These are phyloP conservation scores for Apodemia mormo DNA, from an alignment of 2,888 invertebrate species.

Conservation along the genomic window DNA sequence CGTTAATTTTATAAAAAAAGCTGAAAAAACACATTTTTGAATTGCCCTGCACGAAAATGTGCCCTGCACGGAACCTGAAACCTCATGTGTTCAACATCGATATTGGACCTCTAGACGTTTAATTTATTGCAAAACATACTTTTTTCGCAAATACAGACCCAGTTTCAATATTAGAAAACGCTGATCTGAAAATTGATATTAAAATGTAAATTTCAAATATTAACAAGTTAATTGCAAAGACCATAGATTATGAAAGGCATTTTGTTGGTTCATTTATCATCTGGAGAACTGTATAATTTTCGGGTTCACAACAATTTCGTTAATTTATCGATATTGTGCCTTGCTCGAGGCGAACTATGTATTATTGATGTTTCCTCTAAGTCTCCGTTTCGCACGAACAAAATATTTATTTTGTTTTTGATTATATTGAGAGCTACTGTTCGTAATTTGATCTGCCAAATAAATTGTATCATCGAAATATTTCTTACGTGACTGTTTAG, in stretches of 20 bases:
- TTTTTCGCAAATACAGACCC: neutral
- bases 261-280: slow-evolving; percentile 36
- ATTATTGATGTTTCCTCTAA: neutral
- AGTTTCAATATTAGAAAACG: neutral
- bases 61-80: no score
- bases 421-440: no score
- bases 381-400: neutral
- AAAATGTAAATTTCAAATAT: slow-evolving; percentile 29
- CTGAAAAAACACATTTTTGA: no score
- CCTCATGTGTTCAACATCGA: no score
- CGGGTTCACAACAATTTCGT: slow-evolving; percentile 52
- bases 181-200: neutral
- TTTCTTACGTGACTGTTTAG: no score
- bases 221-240: slow-evolving; percentile 45
- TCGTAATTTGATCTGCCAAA: no score
- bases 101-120: no score
- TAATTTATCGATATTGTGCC: slow-evolving; percentile 48
- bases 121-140: no score
- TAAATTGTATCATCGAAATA: no score
- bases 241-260: slow-evolving; percentile 42
- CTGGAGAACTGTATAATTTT: slow-evolving; percentile 46
- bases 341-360: slow-evolving; percentile 40
- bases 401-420: neutral
- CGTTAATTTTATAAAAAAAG: no score
- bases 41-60: no score